These are phyloP conservation scores for Bruchidius siliquastri DNA, from an alignment of 2,888 invertebrate species.

Conservation along the genomic window DNA sequence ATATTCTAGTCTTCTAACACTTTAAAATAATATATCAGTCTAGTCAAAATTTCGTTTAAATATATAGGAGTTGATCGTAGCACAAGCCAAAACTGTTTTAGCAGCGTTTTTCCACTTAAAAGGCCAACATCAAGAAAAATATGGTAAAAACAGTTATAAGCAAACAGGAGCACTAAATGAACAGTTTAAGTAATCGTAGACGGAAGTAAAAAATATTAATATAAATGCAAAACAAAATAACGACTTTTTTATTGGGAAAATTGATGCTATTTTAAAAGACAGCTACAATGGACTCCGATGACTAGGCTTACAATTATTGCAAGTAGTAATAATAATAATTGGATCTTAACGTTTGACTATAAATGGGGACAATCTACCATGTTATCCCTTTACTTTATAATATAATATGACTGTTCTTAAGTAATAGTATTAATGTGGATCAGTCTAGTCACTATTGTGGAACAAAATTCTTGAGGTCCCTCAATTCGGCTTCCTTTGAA, in stretches of 20 bases:
- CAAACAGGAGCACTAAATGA: too few species aligned
- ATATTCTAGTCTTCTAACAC: background rate
- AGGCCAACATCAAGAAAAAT: too few species aligned
- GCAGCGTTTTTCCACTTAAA: background rate
- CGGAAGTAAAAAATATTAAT: background rate
- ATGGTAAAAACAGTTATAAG: too few species aligned
- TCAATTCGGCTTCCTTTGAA: background rate
- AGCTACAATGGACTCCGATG: slow-evolving; percentile 13
- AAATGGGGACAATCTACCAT: slow-evolving; percentile 46
- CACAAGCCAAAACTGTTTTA: background rate
- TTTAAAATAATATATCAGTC: background rate
- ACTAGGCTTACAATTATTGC: slow-evolving; percentile 26
- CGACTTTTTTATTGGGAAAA: background rate
- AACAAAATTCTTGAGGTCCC: background rate
- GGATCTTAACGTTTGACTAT: slow-evolving; percentile 45
- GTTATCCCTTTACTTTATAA: slow-evolving; percentile 41
- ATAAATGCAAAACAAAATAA: background rate
- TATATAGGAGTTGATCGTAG: background rate
- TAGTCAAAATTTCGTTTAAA: background rate
- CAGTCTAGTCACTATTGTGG: background rate
- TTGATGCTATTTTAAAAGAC: slow-evolving; percentile 2
- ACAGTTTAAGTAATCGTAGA: too few species aligned
- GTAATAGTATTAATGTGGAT: slow-evolving; percentile 20
- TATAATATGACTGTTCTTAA: slow-evolving; percentile 34
- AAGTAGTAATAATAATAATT: slow-evolving; percentile 36